Evolutionary conservation across 23 tunicate genomes (phyloP).

Genomic region (Ascidia mentula): DNA sequence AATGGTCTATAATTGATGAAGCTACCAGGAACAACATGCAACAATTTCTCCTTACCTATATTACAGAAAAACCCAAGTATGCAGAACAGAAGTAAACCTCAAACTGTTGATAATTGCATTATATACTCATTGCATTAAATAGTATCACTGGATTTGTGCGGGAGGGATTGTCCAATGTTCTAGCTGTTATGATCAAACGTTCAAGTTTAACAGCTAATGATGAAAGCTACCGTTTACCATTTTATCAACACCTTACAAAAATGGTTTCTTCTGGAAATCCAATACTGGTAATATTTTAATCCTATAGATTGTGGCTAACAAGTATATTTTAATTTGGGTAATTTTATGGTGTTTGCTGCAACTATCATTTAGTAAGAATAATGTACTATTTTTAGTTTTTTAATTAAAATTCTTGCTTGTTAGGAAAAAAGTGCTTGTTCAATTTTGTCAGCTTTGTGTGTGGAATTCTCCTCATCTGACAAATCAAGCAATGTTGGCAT

Average conservation of each 20-base stretch:
- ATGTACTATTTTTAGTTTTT: background rate
- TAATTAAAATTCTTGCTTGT: background rate
- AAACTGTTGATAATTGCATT: background rate
- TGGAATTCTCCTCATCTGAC: slow-evolving; percentile 67
- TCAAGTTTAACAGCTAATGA: slow-evolving; percentile 28
- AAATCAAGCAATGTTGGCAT: slow-evolving; percentile 70
- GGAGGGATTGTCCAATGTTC: slow-evolving; percentile 30
- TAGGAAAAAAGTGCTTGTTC: slow-evolving; percentile 67
- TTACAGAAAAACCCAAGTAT: slow-evolving; percentile 25
- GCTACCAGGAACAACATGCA: slow-evolving; percentile 26
- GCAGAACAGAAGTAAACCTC: background rate
- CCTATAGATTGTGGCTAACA: too few relatives aligned
- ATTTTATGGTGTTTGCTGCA: background rate
- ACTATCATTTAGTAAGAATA: background rate
- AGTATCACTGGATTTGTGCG: slow-evolving; percentile 52
- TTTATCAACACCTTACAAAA: slow-evolving; percentile 40
- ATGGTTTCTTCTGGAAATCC: slow-evolving; percentile 37
- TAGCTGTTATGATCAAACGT: slow-evolving; percentile 78
- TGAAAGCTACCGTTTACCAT: slow-evolving; percentile 16
- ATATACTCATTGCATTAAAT: background rate
- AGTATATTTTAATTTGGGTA: too few relatives aligned
- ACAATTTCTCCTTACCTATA: slow-evolving; percentile 42
- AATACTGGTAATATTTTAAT: slow-evolving; percentile 8
- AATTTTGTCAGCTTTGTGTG: slow-evolving; percentile 47
- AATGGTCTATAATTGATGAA: slow-evolving; percentile 45